Base-by-base conservation (phyloP, 1,140 invertebrate genomes). In the Heliothis virescens region DNA sequence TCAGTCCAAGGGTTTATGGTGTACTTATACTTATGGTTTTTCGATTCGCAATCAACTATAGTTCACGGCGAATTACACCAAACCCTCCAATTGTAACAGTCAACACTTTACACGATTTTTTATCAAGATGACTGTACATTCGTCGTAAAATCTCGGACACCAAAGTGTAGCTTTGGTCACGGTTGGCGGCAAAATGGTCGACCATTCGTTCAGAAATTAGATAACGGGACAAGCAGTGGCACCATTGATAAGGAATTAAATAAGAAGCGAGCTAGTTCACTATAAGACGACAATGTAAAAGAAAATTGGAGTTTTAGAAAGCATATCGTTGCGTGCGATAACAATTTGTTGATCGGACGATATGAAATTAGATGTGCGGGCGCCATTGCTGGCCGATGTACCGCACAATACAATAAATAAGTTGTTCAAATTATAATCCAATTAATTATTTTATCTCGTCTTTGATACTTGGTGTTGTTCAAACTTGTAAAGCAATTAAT, bases 191-290 rank as follows among this genome's bases (percentile, higher is more conserved):
- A 79, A 84, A 83, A 83, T 82, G 72, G 79, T 63, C 55, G 47
- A 77, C 81, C 74, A 86, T 87, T 83, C 85, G 86, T 89, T 87
- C 83, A 82, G 82, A 91, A 92, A 92, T 92, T 87, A 90, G 85
- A 85, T 92, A 92, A 91, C 90, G 90, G 90, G 69, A 83, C 85
- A 78, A 29, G 53, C 79, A 78, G 79, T 87, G 87, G 86, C 84
- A 86, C 83, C 84, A 88, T 89, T 90, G 88, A 91, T 90, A 90
- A 91, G 83, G 83, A 89, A 88, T 90, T 89, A 89, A 86, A 87
- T 85, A 87, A 78, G 60, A 52, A 78, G 67, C 78, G 76, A 85
- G 84, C 77, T 82, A 81, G 77, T 79, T 73, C 78, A 73, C 53
- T 74, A 79, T 26, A 65, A 50, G 53, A 80, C 83, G 63, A 88